These are phyloP conservation scores for Caenorhabditis becei DNA, from an alignment of 2,888 invertebrate genomes.

Conservation along the genomic window DNA sequence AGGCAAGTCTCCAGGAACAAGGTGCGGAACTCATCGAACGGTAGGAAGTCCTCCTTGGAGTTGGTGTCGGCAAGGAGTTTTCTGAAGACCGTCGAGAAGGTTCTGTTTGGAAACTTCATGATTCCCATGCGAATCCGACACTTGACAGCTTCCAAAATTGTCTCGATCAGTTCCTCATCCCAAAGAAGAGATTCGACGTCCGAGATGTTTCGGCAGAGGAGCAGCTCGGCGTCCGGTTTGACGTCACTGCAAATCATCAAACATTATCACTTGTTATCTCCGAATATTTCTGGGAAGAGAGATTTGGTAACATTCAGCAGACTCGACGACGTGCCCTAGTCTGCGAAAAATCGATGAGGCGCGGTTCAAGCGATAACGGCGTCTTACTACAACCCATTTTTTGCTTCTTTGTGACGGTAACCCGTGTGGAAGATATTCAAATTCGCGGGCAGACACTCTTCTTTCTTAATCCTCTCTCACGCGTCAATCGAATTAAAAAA, in stretches of 20 bases:
- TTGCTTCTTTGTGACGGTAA: conserved; percentile 15
- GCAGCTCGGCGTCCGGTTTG: conserved; percentile 44
- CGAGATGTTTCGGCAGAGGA: conserved; percentile 52
- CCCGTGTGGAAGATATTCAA: conserved; percentile 56
- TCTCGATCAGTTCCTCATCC: conserved; percentile 54
- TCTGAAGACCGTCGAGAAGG: conserved; percentile 34
- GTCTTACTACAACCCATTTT: too few relatives aligned
- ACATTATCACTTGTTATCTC: too few relatives aligned
- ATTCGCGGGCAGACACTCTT: conserved; percentile 19
- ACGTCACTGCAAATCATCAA: conserved; percentile 57
- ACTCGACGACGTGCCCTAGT: too few relatives aligned
- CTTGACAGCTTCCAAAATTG: conserved; percentile 41
- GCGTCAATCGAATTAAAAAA: conserved; percentile 54
- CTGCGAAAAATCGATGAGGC: too few relatives aligned
- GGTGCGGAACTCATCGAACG: conserved; percentile 44
- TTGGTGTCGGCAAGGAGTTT: neutral
- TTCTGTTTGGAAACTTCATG: conserved; percentile 47
- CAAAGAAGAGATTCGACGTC: conserved; percentile 46
- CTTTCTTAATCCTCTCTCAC: conserved; percentile 18
- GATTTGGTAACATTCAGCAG: too few relatives aligned
- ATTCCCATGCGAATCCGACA: conserved; percentile 50
- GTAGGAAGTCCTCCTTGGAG: conserved; percentile 23
- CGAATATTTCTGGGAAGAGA: too few relatives aligned
- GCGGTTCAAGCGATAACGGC: too few relatives aligned
- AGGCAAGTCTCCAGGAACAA: conserved; percentile 34